Conservation (phyloP, 1,140 invertebrate species). For the Oppia nitens region DNA sequence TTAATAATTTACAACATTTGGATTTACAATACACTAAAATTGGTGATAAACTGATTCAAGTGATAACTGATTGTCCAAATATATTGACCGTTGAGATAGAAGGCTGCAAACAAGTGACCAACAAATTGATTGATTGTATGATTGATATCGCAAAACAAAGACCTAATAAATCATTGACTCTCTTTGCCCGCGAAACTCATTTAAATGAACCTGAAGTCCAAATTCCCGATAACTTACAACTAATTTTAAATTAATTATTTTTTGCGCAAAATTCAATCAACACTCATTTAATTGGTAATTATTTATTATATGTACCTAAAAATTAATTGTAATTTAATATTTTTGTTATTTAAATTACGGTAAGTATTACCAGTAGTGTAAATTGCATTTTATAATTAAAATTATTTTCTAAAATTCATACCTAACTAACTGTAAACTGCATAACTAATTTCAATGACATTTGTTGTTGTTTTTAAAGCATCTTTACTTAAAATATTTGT, state of each 20-base stretch:
- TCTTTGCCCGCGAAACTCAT: not conserved
- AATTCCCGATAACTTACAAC: not conserved
- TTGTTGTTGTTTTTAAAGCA: too few species aligned
- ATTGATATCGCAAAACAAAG: not conserved
- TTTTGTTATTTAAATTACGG: too few species aligned
- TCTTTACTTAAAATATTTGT: too few species aligned
- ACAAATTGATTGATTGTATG: not conserved
- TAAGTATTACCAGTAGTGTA: too few species aligned
- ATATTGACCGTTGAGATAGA: not conserved
- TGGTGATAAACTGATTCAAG: not conserved
- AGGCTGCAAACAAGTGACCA: not conserved
- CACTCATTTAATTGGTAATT: too few species aligned
- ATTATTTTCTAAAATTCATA: too few species aligned
- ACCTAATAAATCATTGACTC: not conserved
- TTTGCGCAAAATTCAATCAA: too few species aligned
- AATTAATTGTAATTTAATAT: too few species aligned
- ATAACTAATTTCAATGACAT: too few species aligned
- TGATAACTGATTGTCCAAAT: not conserved
- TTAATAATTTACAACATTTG: not conserved
- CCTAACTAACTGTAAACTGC: too few species aligned
- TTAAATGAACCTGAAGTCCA: not conserved
- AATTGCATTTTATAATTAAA: too few species aligned
- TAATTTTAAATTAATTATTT: not conserved
- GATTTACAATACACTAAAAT: not conserved
- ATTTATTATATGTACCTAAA: too few species aligned